Conservation (phyloP, 1,140 invertebrate species). For the Manduca sexta region DNA sequence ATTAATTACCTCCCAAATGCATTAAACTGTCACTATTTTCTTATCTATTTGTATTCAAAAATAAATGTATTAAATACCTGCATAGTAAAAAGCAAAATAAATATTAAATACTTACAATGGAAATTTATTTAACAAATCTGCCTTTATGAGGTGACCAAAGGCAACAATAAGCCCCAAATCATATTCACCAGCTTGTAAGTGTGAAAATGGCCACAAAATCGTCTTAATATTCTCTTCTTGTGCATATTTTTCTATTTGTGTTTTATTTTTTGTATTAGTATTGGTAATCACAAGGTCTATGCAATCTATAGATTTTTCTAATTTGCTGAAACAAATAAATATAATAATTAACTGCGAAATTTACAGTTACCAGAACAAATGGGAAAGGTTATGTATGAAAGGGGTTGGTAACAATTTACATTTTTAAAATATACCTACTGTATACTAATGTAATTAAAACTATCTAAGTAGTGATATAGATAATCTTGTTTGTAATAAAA, state of each 20-base stretch:
- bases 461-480: too few relatives aligned
- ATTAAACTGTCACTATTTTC: too few relatives aligned
- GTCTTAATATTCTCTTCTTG: conserved; percentile 40
- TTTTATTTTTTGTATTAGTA: conserved; percentile 42
- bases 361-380: too few relatives aligned
- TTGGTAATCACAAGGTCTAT: conserved; percentile 47
- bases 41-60: too few relatives aligned
- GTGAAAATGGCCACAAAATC: conserved; percentile 48
- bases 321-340: conserved; percentile 32
- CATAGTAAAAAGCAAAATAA: too few relatives aligned
- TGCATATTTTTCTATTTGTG: conserved; percentile 53
- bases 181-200: conserved; percentile 39
- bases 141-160: conserved; percentile 60
- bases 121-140: conserved; percentile 51
- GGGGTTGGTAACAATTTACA: too few relatives aligned
- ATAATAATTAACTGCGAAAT: too few relatives aligned
- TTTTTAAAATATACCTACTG: too few relatives aligned
- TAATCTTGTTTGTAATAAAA: neutral
- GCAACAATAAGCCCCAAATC: conserved; percentile 62
- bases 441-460: too few relatives aligned
- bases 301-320: conserved; percentile 30
- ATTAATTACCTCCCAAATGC: too few relatives aligned
- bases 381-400: too few relatives aligned
- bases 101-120: conserved; percentile 59
- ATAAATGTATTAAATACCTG: too few relatives aligned